Percentiles rank a stretch among this genome's conserved stretches.
Evolutionary conservation across 1,140 invertebrate genomes (phyloP).

Genomic region (Ptiloglossa arizonensis): DNA sequence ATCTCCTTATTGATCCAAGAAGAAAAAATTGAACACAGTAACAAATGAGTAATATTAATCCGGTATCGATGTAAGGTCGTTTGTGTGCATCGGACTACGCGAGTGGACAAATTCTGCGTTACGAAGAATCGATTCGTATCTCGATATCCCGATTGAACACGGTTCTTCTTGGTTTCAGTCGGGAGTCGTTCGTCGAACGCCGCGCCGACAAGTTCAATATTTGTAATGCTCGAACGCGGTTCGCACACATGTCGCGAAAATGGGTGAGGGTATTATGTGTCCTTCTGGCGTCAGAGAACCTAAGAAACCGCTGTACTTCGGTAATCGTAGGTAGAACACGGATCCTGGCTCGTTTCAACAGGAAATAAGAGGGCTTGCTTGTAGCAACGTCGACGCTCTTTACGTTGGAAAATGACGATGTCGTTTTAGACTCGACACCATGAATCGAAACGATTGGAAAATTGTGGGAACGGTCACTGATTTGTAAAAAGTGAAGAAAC

Average conservation of each 20-base stretch:
- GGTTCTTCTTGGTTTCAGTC: slow-evolving; percentile 40
- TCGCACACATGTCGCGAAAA: slow-evolving; percentile 48
- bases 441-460: too few species aligned
- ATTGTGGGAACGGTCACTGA: too few species aligned
- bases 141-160: not conserved
- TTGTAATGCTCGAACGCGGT: slow-evolving; percentile 64
- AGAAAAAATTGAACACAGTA: too few species aligned
- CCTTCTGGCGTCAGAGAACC: slow-evolving; percentile 26
- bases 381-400: not conserved
- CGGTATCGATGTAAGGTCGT: too few species aligned
- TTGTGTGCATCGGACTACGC: too few species aligned
- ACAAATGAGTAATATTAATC: too few species aligned
- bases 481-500: too few species aligned
- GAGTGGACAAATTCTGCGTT: too few species aligned
- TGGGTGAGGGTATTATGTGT: slow-evolving; percentile 30
- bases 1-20: too few species aligned
- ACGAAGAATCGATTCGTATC: too few species aligned
- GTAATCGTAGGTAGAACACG: slow-evolving; percentile 19
- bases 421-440: not conserved
- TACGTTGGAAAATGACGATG: not conserved
- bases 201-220: slow-evolving; percentile 68
- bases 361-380: not conserved
- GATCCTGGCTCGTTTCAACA: not conserved
- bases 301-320: slow-evolving; percentile 23
- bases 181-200: slow-evolving; percentile 67